Percentiles rank a stretch among this genome's conserved stretches.
phyloP scores from a whole-genome alignment of 2,888 invertebrate species.

The Prosopocoilus inquinatus region DNA sequence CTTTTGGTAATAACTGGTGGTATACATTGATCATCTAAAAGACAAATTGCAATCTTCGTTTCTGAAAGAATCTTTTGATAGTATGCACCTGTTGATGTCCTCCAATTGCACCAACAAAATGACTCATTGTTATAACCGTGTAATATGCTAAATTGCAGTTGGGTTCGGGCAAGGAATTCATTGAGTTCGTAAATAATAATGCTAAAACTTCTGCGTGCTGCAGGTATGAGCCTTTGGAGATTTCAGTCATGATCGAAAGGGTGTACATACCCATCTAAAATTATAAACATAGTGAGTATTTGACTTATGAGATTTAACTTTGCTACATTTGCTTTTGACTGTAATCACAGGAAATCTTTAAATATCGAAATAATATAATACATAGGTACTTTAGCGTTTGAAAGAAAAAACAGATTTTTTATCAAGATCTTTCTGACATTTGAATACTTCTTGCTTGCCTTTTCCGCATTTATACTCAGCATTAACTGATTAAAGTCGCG shows the following conservation, averaged over 20 bases:
- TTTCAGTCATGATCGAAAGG: slow-evolving; percentile 66
- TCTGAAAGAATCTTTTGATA: no score
- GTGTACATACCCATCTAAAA: slow-evolving; percentile 65
- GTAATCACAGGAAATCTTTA: no score
- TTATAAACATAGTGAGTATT: slow-evolving; percentile 7
- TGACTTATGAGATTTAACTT: no score
- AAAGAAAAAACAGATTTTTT: no score
- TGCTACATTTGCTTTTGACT: no score
- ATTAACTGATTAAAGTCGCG: no score
- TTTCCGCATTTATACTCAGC: no score
- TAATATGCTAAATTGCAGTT: slow-evolving; percentile 57
- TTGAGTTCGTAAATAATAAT: slow-evolving; percentile 54
- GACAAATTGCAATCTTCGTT: background rate
- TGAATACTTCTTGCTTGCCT: no score
- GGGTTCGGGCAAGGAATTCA: slow-evolving; percentile 51
- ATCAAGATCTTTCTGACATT: no score
- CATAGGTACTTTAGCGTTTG: no score
- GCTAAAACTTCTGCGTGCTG: slow-evolving; percentile 63
- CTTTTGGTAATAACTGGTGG: slow-evolving; percentile 60
- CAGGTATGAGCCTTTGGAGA: slow-evolving; percentile 67
- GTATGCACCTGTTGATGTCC: slow-evolving; percentile 59
- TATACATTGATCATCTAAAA: slow-evolving; percentile 58
- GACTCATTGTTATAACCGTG: slow-evolving; percentile 63
- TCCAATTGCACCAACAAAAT: slow-evolving; percentile 63
- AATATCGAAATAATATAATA: no score